phyloP scores from a whole-genome alignment of 2,888 invertebrate species.

The Argyra leucocephala region DNA sequence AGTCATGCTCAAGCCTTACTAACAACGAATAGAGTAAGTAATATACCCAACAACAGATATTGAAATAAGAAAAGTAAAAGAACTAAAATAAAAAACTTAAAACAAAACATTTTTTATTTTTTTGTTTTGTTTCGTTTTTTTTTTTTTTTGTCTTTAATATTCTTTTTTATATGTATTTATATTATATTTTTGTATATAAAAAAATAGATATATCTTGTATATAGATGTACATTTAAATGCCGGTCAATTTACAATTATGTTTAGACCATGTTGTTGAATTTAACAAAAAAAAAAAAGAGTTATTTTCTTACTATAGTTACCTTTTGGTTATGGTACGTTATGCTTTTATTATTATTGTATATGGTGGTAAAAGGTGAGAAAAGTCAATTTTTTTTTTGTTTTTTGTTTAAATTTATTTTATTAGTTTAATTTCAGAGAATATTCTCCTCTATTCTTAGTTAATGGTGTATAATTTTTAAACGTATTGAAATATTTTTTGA shows the following conservation, averaged over 20 bases:
- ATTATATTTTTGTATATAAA: too few species aligned
- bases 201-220: too few species aligned
- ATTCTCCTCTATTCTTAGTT: neutral
- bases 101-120: neutral
- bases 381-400: neutral
- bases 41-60: neutral
- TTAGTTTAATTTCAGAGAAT: constrained; percentile 1
- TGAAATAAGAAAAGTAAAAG: neutral
- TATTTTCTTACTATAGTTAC: neutral
- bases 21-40: neutral
- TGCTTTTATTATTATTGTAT: neutral
- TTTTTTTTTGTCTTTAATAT: too few species aligned
- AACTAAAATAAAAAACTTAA: constrained; percentile 2
- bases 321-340: constrained; percentile 6
- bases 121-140: neutral
- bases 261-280: neutral
- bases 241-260: constrained; percentile 6
- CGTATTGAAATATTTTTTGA: too few species aligned
- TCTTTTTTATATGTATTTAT: too few species aligned
- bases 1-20: neutral
- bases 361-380: constrained; percentile 6
- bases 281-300: neutral
- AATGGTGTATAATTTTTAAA: neutral
- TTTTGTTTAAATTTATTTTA: neutral
- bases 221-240: neutral